phyloP scores from a whole-genome alignment of 2,113 vertebrate species.

The Neolamprologus modestus region DNA sequence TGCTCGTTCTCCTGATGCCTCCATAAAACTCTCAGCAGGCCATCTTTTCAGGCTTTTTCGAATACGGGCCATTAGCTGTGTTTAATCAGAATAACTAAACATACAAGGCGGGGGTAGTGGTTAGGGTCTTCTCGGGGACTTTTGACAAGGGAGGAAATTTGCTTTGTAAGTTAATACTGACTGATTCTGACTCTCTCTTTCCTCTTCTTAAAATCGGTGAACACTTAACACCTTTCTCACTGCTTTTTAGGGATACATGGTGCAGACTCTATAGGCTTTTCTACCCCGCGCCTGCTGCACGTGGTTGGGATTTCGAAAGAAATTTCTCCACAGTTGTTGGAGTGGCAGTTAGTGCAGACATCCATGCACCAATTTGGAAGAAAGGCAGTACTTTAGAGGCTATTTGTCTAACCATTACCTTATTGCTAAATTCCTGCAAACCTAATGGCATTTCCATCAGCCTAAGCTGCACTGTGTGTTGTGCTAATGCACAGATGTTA shows the following conservation, averaged over 20 bases:
- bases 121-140: neutral
- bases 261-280: neutral
- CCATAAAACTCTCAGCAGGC: conserved; percentile 25
- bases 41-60: neutral
- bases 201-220: neutral
- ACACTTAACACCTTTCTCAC: neutral
- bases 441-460: neutral
- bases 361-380: neutral
- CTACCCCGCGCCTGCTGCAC: neutral
- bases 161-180: neutral
- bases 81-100: conserved; percentile 17
- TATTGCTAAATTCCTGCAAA: neutral
- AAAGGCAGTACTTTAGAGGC: neutral
- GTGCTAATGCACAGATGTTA: neutral
- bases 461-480: neutral
- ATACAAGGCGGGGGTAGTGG: neutral
- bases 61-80: neutral
- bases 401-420: neutral
- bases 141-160: neutral
- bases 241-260: neutral
- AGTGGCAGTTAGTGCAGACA: neutral
- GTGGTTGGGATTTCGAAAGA: neutral
- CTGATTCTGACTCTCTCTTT: neutral
- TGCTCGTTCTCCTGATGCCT: neutral
- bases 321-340: neutral